Evolutionary conservation across 2,797 vertebrate species (phyloP), one percentile per base, ranked within the genome.

Genomic region (Apogon hyalosoma): DNA sequence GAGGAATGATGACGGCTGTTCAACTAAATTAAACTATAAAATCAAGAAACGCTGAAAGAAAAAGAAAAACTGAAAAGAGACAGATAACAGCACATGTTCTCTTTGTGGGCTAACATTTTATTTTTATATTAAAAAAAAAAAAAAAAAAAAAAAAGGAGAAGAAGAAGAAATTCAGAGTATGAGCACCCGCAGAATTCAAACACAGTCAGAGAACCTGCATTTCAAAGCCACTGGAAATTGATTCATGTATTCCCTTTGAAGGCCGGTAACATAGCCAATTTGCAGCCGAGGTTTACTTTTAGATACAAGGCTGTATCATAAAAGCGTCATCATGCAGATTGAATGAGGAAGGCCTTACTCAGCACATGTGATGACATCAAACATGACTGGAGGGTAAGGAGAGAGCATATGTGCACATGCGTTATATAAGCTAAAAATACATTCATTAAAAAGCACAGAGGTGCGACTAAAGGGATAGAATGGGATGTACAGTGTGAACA

Each of bases 241-340:
- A 90, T 87, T 80, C 77, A 87, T 87, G 73, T 63, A 88, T 91
- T 92, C 89, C 73, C 82, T 91, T 89, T 92, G 88, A 89, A 84
- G 84, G 40, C 51, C 54, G 73, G 64, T 80, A 77, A 82, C 75
- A 77, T 73, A 63, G 69, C 48, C 75, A 75, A 73, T 84, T 90
- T 86, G 63, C 71, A 28, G 77, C 80, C 19, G 28, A 69, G 72
- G 79, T 90, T 77, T 76, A 69, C 73, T 69, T 75, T 84, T 54
- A 77, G 59, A 85, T 61, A 71, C 63, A 14, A 58, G 73, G 53
- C 53, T 47, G 69, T 40, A 74, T 41, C 74, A 53, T 72, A 38
- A 82, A 69, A 68, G 51, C 68, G 54, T 62, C 73, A 64, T 74
- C 63, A 61, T 63, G 54, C 63, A 71, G 63, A 57, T 19, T 33